Conservation (phyloP, 2,888 invertebrate genomes). For the Caenorhabditis becei region DNA sequence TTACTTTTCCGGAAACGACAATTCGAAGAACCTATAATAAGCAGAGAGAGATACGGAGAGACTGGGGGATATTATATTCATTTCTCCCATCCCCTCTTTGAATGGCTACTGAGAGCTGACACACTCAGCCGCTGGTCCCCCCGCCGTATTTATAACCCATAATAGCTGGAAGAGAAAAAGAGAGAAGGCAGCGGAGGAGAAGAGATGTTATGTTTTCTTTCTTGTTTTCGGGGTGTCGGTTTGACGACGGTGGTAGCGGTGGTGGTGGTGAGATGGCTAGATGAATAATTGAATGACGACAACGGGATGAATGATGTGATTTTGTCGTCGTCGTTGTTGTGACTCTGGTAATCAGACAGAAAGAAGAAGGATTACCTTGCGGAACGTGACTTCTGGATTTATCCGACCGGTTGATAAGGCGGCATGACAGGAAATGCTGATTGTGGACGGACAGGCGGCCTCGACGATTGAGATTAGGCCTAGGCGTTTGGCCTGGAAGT, state of each 20-base stretch:
- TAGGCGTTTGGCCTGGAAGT: conserved; percentile 63
- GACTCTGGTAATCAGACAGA: neutral
- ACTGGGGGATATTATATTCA: neutral
- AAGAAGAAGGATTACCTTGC: conserved; percentile 86
- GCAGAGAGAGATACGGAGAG: too few relatives aligned
- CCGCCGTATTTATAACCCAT: conserved; percentile 88
- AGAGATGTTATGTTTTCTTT: neutral
- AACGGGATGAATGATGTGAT: too few relatives aligned
- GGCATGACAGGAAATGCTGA: conserved; percentile 95
- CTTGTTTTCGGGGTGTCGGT: neutral
- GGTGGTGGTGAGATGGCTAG: neutral
- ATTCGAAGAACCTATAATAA: conserved; percentile 64
- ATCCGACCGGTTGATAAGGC: conserved; percentile 98
- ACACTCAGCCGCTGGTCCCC: neutral
- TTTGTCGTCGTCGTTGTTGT: neutral
- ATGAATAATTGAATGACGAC: neutral
- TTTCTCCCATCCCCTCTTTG: neutral
- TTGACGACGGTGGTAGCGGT: neutral
- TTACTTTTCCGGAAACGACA: conserved; percentile 67
- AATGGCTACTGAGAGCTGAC: conserved; percentile 9
- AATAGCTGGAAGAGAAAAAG: conserved; percentile 9
- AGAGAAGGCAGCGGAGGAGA: neutral
- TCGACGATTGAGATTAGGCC: conserved; percentile 62
- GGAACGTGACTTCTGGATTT: conserved; percentile 94
- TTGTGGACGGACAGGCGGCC: conserved; percentile 82